Percentiles rank a stretch among this genome's conserved stretches.
phyloP scores from a whole-genome alignment of 2,888 invertebrate species.

The Spodoptera littoralis region DNA sequence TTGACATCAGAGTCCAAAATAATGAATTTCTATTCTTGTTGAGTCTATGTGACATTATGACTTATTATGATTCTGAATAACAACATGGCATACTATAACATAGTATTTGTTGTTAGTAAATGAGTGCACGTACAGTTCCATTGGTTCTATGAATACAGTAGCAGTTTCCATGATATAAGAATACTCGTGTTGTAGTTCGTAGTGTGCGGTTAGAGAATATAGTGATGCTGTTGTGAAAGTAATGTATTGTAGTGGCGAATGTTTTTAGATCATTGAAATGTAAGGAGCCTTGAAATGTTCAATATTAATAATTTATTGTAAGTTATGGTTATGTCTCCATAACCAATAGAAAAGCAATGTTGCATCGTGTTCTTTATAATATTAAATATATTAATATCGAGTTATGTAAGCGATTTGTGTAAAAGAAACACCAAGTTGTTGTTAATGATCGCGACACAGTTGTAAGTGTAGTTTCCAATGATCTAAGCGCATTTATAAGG shows the following conservation, averaged over 20 bases:
- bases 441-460: constrained; percentile 28
- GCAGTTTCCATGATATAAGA: constrained; percentile 11
- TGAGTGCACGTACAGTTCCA: constrained; percentile 15
- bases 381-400: constrained; percentile 33
- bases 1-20: constrained; percentile 1
- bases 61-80: not conserved
- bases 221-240: constrained; percentile 43
- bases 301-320: constrained; percentile 54
- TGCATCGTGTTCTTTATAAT: constrained; percentile 49
- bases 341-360: constrained; percentile 56
- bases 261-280: constrained; percentile 59
- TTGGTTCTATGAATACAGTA: not conserved
- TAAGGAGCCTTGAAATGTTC: constrained; percentile 59
- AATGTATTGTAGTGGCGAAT: constrained; percentile 51
- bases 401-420: constrained; percentile 40
- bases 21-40: constrained; percentile 4
- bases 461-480: constrained; percentile 50
- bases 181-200: constrained; percentile 29
- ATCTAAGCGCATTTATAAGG: constrained; percentile 59
- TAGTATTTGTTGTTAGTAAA: constrained; percentile 12
- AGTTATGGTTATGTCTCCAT: constrained; percentile 49
- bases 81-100: not conserved
- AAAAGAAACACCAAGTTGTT: constrained; percentile 43
- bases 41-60: not conserved
- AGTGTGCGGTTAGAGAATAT: constrained; percentile 25